These are phyloP conservation scores for Fragum fragum DNA, from an alignment of 2,888 invertebrate genomes.

Conservation along the genomic window DNA sequence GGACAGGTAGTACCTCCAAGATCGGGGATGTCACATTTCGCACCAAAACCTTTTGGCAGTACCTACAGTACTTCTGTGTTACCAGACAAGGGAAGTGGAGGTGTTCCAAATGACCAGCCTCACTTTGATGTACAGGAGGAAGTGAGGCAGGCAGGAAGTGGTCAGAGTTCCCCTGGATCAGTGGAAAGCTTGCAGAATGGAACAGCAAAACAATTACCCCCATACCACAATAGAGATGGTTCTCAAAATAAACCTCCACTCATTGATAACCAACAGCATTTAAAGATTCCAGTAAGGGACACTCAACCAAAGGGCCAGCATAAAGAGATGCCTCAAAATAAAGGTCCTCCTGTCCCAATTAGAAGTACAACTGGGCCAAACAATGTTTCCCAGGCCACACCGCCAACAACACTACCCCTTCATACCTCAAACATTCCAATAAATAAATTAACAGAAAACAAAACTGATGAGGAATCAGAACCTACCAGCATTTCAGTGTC, in stretches of 20 bases:
- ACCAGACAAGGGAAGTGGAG: conserved; percentile 57
- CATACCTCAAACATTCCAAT: conserved; percentile 11
- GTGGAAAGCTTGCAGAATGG: conserved; percentile 77
- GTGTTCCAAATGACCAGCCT: conserved; percentile 65
- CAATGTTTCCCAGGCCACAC: background rate
- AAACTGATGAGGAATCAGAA: conserved; percentile 49
- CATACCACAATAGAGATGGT: conserved; percentile 41
- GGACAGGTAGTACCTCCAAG: conserved; percentile 57
- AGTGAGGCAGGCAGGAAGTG: conserved; percentile 82
- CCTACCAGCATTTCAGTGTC: conserved; percentile 62
- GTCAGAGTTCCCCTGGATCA: conserved; percentile 84
- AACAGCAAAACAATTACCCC: conserved; percentile 45
- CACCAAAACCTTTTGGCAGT: conserved; percentile 82
- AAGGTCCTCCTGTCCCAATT: conserved; percentile 56
- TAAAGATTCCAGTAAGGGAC: conserved; percentile 13
- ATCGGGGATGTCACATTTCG: conserved; percentile 74
- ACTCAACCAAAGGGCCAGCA: conserved; percentile 16
- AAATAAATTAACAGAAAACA: conserved; percentile 40
- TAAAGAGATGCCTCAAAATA: conserved; percentile 17
- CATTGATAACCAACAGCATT: conserved; percentile 19
- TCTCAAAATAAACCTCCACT: conserved; percentile 27
- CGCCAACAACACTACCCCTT: background rate
- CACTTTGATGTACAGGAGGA: conserved; percentile 79
- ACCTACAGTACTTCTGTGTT: conserved; percentile 78
- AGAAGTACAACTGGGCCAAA: conserved; percentile 42